These are phyloP conservation scores for Sarcophaga bullata DNA, from an alignment of 1,140 invertebrate genomes.

Conservation along the genomic window DNA sequence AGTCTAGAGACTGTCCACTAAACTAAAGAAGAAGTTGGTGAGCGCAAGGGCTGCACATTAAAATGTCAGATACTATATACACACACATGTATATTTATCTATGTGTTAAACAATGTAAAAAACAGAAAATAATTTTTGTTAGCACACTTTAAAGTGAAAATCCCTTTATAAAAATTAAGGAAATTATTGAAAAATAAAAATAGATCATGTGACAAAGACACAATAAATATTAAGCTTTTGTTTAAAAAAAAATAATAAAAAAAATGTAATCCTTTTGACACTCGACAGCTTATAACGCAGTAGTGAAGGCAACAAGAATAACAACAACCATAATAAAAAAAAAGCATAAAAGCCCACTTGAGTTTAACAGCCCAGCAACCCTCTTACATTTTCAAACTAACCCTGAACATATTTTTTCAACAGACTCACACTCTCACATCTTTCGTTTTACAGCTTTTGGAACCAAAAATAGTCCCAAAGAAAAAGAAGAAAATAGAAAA, in stretches of 20 bases:
- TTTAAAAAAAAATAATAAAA: not conserved
- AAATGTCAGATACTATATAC: no score
- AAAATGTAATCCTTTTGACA: slow-evolving; percentile 15
- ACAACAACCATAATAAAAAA: no score
- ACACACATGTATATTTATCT: no score
- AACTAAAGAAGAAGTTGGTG: no score
- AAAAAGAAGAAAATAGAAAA: not conserved
- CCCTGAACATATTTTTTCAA: slow-evolving; percentile 1
- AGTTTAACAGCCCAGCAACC: slow-evolving; percentile 7
- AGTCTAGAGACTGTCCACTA: no score
- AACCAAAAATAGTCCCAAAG: not conserved
- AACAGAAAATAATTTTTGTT: not conserved
- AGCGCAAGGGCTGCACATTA: no score
- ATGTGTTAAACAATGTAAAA: not conserved
- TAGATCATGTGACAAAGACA: not conserved
- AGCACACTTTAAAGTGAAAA: no score
- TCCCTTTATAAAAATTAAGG: not conserved
- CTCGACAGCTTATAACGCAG: not conserved
- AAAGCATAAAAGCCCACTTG: slow-evolving; percentile 12
- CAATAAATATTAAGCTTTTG: slow-evolving; percentile 24
- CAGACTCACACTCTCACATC: not conserved
- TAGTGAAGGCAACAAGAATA: not conserved
- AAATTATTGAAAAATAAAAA: slow-evolving; percentile 2
- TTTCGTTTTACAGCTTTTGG: not conserved
- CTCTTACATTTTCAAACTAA: not conserved